Base-by-base conservation (phyloP, 2,888 invertebrate genomes). In the Gryllus longicercus region DNA sequence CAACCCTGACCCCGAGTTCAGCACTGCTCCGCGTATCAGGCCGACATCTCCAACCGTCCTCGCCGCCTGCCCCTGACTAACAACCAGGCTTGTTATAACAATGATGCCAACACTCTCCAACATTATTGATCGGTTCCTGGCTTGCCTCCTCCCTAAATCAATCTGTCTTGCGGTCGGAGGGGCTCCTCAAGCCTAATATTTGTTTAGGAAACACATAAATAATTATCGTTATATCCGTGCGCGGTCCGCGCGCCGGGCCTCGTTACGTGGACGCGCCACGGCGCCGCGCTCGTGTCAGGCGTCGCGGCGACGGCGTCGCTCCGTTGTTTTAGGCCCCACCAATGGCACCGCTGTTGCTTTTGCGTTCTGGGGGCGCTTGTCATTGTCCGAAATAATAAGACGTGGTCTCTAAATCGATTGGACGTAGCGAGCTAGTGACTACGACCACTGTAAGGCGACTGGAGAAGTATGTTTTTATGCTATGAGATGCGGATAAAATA, bases 171-270 rank as follows among this genome's bases (percentile, higher is more conserved):
- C n/a, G 63, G 16, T 5, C 63, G 5, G 63, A 63, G 63, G 14
- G 14, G 63, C 63, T 63, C n/a, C 63, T 63, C 63, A 63, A 63
- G 63, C 8, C 63, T n/a, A 63, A 63, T 63, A 63, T 63, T 63
- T 63, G 63, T 63, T 63, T 63, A 63, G 63, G 63, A 63, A 63
- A 63, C 63, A 63, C 63, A 63, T 63, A 63, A 63, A 63, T 63
- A 63, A 63, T 63, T 63, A 63, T 63, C 63, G 63, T 63, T 63
- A 14, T 63, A 16, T 63, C 63, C 16, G 14, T n/a, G 63, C 63
- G 3, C 16, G 63, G 18, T 0, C 63, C 63, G 18, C 63, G 63
- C 63, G 63, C 18, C 63, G 16, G 63, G 16, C 8, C 38, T 38
- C 38, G 38, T 38, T 38, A 38, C 38, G 38, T 38, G 38, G 5